phyloP scores from a whole-genome alignment of 2,888 invertebrate genomes.

The Alentia gelatinosa region DNA sequence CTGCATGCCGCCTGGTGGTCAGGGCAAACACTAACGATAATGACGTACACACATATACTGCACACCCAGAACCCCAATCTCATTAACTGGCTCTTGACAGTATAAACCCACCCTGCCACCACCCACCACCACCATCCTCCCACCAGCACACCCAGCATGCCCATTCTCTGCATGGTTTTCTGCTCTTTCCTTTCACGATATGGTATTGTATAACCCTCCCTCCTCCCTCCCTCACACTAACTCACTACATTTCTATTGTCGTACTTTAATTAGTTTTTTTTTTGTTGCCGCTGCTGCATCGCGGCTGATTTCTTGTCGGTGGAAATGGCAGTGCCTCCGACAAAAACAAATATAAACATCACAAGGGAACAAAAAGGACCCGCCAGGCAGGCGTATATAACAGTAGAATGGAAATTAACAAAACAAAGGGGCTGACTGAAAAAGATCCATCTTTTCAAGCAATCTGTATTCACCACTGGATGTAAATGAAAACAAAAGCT shows the following conservation, averaged over 20 bases:
- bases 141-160: neutral
- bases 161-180: no score
- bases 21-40: neutral
- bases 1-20: no score
- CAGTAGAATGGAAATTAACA: neutral
- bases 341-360: constrained; percentile 1
- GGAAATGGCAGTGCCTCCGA: neutral
- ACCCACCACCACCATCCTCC: neutral
- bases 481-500: no score
- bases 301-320: neutral
- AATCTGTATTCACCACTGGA: neutral
- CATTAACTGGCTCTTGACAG: neutral
- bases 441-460: neutral
- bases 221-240: neutral
- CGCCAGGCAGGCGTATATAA: neutral
- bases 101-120: neutral
- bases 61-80: neutral
- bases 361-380: neutral
- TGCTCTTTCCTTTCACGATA: neutral
- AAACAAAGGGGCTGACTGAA: neutral
- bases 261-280: neutral
- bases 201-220: neutral
- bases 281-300: neutral
- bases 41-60: neutral
- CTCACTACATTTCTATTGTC: neutral